phyloP scores from a whole-genome alignment of 2,797 vertebrate species.

The Sebastes jordani region DNA sequence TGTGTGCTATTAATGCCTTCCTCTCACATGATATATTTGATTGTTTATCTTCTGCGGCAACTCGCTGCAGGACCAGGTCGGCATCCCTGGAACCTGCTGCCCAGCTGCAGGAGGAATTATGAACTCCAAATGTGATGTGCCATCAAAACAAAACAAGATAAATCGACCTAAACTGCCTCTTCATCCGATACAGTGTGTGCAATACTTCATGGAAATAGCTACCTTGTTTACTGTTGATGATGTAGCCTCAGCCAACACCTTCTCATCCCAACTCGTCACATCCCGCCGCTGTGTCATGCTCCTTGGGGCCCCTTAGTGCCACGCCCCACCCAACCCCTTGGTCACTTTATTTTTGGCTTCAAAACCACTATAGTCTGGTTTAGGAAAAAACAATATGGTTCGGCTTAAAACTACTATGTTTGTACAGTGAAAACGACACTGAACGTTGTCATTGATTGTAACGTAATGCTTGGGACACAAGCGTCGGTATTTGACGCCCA shows the following conservation, averaged over 20 bases:
- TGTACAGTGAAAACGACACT: too few relatives aligned
- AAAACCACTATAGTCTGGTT: too few relatives aligned
- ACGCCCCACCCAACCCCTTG: too few relatives aligned
- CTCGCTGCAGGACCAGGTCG: neutral
- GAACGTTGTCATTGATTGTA: too few relatives aligned
- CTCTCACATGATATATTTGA: conserved; percentile 37
- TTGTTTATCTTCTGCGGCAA: conserved; percentile 40
- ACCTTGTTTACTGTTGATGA: conserved; percentile 20
- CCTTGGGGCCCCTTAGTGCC: too few relatives aligned
- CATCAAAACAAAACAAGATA: conserved; percentile 46
- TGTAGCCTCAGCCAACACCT: neutral
- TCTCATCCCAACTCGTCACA: too few relatives aligned
- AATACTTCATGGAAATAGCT: conserved; percentile 12
- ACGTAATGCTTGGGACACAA: too few relatives aligned
- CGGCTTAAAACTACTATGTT: rapidly evolving
- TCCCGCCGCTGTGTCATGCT: too few relatives aligned
- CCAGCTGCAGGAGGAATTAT: conserved; percentile 30
- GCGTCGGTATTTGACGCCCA: too few relatives aligned
- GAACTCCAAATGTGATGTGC: conserved; percentile 21
- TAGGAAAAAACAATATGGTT: too few relatives aligned
- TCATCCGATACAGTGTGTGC: neutral
- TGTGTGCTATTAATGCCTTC: conserved; percentile 20
- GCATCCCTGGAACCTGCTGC: conserved; percentile 13
- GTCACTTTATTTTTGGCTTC: too few relatives aligned
- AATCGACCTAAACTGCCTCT: conserved; percentile 17